These are phyloP conservation scores for Amphiprion ocellaris DNA, from an alignment of 2,113 vertebrate species.

Conservation along the genomic window DNA sequence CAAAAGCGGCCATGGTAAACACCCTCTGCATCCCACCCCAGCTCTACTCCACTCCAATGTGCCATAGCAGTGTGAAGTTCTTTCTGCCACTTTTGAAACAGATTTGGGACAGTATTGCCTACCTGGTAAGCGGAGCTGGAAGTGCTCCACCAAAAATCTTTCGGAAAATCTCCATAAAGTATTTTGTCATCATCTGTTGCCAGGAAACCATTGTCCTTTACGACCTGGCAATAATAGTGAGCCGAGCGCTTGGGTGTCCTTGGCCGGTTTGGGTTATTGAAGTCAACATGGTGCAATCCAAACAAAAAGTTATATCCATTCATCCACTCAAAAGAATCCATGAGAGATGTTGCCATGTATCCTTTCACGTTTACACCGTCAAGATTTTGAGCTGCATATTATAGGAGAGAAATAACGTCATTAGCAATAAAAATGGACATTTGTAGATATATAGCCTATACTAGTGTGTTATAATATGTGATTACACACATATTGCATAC, in stretches of 20 bases:
- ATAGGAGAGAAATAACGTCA: too few relatives aligned
- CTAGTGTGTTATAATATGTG: too few relatives aligned
- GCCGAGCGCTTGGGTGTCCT: constrained; percentile 92
- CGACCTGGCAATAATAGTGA: constrained; percentile 88
- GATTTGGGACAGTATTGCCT: too few relatives aligned
- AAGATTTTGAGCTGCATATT: constrained; percentile 85
- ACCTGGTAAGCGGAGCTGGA: constrained; percentile 94
- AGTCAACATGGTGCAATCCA: constrained; percentile 92
- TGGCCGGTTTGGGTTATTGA: constrained; percentile 83
- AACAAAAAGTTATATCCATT: constrained; percentile 88
- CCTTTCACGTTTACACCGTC: constrained; percentile 92
- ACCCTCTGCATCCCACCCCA: too few relatives aligned
- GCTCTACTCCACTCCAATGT: too few relatives aligned
- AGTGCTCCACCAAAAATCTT: constrained; percentile 87
- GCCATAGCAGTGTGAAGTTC: too few relatives aligned
- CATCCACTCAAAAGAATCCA: constrained; percentile 96
- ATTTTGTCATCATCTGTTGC: constrained; percentile 84
- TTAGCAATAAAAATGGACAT: constrained; percentile 36
- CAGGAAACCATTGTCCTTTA: constrained; percentile 90
- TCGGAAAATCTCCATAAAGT: constrained; percentile 88
- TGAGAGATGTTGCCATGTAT: constrained; percentile 87
- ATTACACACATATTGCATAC: too few relatives aligned
- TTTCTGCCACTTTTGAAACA: neutral
- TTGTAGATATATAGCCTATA: neutral
- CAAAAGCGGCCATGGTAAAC: neutral